Percentiles rank a stretch among this genome's conserved stretches.
phyloP scores from a whole-genome alignment of 2,113 vertebrate genomes.

The Phyllopteryx taeniolatus region DNA sequence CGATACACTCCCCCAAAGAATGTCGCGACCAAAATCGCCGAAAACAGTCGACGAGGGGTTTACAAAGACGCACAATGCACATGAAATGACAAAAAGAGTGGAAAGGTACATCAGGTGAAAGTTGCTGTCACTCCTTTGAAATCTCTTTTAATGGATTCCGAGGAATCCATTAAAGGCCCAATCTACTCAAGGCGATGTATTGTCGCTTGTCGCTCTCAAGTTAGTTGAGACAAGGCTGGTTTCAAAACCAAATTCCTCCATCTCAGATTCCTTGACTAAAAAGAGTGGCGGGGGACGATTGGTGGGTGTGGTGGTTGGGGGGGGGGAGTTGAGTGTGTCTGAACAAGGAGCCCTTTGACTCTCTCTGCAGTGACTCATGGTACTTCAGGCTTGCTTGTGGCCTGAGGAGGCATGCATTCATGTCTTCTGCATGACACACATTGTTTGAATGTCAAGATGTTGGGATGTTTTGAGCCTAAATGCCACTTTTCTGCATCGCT shows the following conservation, averaged over 20 bases:
- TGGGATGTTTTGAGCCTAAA: slow-evolving; percentile 16
- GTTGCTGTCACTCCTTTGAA: not conserved
- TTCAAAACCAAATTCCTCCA: slow-evolving; percentile 22
- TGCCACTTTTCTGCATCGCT: not conserved
- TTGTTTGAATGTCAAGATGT: slow-evolving; percentile 43
- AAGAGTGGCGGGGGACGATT: slow-evolving; percentile 5
- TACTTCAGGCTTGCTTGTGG: slow-evolving; percentile 37
- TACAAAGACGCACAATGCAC: no score
- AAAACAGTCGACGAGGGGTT: no score
- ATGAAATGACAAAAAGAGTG: no score
- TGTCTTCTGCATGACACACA: slow-evolving; percentile 56
- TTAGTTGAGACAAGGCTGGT: slow-evolving; percentile 12
- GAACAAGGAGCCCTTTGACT: slow-evolving; percentile 64
- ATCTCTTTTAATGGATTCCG: not conserved
- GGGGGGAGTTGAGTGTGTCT: not conserved
- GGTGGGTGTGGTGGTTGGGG: not conserved
- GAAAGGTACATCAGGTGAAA: not conserved
- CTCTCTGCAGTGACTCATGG: slow-evolving; percentile 51
- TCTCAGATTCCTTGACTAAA: slow-evolving; percentile 25
- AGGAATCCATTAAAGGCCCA: slow-evolving; percentile 16
- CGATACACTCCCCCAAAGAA: no score
- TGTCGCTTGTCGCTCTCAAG: slow-evolving; percentile 4
- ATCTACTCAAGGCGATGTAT: slow-evolving; percentile 28
- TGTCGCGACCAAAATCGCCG: no score
- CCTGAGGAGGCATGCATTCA: slow-evolving; percentile 25